Evolutionary conservation across 2,888 invertebrate genomes (phyloP).

Genomic region (Phalera bucephala): DNA sequence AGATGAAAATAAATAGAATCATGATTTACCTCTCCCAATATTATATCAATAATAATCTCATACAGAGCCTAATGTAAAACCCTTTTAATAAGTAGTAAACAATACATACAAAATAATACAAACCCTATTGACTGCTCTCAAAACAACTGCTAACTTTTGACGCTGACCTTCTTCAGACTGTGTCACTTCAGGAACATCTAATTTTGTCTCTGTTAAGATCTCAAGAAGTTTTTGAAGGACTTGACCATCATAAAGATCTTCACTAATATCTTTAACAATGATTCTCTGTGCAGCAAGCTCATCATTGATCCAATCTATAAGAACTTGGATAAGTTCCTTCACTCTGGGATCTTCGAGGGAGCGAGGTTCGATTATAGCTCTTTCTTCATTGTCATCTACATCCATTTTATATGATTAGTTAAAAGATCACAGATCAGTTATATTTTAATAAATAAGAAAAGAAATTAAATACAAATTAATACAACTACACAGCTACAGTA

Average conservation of each 20-base stretch:
- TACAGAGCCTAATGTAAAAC: no score
- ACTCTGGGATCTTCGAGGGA: conserved; percentile 94
- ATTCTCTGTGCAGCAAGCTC: conserved; percentile 97
- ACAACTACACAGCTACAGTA: not conserved
- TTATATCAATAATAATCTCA: no score
- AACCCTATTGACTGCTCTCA: conserved; percentile 94
- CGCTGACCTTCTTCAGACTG: conserved; percentile 99
- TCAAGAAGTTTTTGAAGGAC: conserved; percentile 88
- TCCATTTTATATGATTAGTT: conserved; percentile 1
- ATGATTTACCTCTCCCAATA: no score
- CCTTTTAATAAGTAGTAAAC: no score
- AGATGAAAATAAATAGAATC: no score
- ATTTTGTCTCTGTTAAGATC: conserved; percentile 92
- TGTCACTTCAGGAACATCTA: conserved; percentile 99
- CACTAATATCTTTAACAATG: conserved; percentile 97
- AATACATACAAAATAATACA: no score
- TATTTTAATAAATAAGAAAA: not conserved
- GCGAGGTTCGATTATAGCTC: conserved; percentile 96
- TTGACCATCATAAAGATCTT: conserved; percentile 99
- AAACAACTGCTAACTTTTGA: conserved; percentile 94
- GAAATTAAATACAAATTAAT: not conserved
- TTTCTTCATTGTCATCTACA: conserved; percentile 97
- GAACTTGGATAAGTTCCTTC: conserved; percentile 90
- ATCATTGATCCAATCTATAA: conserved; percentile 99
- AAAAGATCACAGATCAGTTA: not conserved